Conservation (phyloP, 2,888 invertebrate genomes). For the Autographa gamma region DNA sequence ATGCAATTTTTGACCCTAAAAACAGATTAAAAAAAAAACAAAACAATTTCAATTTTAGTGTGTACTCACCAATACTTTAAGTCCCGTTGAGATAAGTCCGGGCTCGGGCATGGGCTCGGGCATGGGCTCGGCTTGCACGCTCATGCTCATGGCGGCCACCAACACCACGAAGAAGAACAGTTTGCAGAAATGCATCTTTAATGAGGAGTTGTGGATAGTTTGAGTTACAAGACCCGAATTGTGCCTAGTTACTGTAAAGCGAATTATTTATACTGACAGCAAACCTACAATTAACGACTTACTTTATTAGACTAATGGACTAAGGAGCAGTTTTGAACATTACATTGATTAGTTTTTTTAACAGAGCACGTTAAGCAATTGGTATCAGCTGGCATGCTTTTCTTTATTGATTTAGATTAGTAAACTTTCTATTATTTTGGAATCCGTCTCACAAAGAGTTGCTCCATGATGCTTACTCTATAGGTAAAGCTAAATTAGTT, state of each 20-base stretch:
- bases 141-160: not conserved
- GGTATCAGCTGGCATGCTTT: too few species aligned
- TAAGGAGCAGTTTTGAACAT: not conserved
- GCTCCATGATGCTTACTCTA: too few species aligned
- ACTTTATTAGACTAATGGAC: conserved; percentile 1
- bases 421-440: too few species aligned
- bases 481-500: too few species aligned
- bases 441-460: too few species aligned
- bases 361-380: too few species aligned
- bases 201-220: not conserved
- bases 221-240: not conserved
- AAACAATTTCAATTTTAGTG: too few species aligned
- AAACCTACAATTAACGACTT: conserved; percentile 9
- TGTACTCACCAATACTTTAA: not conserved
- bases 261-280: conserved; percentile 8
- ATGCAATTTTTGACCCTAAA: too few species aligned
- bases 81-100: not conserved
- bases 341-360: too few species aligned
- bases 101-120: not conserved
- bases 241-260: not conserved
- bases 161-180: not conserved
- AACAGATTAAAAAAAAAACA: too few species aligned
- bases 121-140: not conserved
- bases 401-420: too few species aligned
- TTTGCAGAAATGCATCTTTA: conserved; percentile 23